Evolutionary conservation across 2,888 invertebrate species (phyloP), one percentile per base, ranked within the genome.

Genomic region (Polydrusus pterygomalis): DNA sequence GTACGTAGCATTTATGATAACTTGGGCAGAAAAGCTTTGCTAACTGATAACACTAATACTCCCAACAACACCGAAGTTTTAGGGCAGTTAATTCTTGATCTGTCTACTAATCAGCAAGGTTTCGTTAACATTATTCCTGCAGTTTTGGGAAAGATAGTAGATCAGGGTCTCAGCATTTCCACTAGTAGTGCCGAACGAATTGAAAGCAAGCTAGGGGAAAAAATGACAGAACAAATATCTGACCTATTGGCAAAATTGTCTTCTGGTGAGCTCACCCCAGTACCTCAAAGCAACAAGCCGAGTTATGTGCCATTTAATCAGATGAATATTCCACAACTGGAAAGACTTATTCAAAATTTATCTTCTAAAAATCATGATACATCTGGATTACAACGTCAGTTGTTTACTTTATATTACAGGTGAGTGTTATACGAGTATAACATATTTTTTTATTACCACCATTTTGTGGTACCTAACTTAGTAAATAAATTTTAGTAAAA

Each of bases 91-190:
- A 84, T 93, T 0, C 85, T 86, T 15, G 91, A 91, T 70, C 88
- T 91, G 5, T 86, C 90, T 0, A 86, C 86, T 67, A 87, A 87
- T 51, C 85, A 90, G 74, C 85, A 84, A 0, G 87, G 89, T n/a
- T 88, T 89, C 40, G 79, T 83, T 6, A 85, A 88, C n/a, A 82
- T 88, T 10, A 84, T 90, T 54, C 89, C 90, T 77, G 83, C 87
- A 45, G 87, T 93, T 2, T 85, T 94, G 0, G 83, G 87, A 65
- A 89, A 88, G 18, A 83, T 94, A 45, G 89, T 91, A n/a, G 87
- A 90, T 2, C 90, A 92, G 82, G 95, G 95, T 0, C 83, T 95
- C 17, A 90, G 91, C 60, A 91, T 95, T 34, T 91, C 90, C 30
- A 91, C 90, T 34, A 84, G 86, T 1, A 86, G 90, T 54, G 94